A percentile compares a stretch with the other conserved stretches of the same genome.
phyloP scores from a whole-genome alignment of 2,888 invertebrate genomes.

The Trachelus troglodyta region DNA sequence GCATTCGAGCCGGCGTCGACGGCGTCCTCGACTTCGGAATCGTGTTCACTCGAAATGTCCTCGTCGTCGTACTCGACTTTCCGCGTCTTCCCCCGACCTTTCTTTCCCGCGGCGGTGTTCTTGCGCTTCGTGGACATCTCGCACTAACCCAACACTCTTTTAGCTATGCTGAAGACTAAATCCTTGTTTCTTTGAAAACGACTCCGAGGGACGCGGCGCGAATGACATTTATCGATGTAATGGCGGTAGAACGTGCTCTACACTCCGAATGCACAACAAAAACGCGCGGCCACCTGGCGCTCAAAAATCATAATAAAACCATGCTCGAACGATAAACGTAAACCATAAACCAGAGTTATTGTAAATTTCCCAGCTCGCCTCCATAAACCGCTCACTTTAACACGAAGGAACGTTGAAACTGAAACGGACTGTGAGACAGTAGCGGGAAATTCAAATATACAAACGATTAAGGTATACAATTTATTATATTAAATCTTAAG shows the following conservation, averaged over 20 bases:
- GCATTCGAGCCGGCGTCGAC: constrained; percentile 47
- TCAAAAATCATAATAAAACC: constrained; percentile 48
- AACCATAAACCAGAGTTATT: constrained; percentile 40
- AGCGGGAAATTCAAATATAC: neutral
- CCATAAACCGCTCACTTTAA: neutral
- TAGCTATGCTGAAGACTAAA: constrained; percentile 9
- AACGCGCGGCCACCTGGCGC: constrained; percentile 58
- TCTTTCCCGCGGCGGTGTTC: constrained; percentile 45
- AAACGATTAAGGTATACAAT: neutral
- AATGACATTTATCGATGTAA: constrained; percentile 53
- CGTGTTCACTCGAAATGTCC: constrained; percentile 62
- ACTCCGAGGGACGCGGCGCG: constrained; percentile 27
- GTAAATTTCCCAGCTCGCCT: neutral
- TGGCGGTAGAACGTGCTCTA: constrained; percentile 39
- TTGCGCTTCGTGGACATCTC: constrained; percentile 59
- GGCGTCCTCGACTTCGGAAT: constrained; percentile 44
- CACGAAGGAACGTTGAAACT: neutral
- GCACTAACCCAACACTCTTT: neutral
- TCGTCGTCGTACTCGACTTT: constrained; percentile 64
- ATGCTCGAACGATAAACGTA: constrained; percentile 46
- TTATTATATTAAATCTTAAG: neutral
- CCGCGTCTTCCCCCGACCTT: constrained; percentile 53
- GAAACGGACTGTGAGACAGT: neutral
- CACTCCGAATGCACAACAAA: constrained; percentile 44
- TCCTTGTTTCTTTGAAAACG: constrained; percentile 7